phyloP scores from a whole-genome alignment of 2,113 vertebrate species.

The Carassius carassius region DNA sequence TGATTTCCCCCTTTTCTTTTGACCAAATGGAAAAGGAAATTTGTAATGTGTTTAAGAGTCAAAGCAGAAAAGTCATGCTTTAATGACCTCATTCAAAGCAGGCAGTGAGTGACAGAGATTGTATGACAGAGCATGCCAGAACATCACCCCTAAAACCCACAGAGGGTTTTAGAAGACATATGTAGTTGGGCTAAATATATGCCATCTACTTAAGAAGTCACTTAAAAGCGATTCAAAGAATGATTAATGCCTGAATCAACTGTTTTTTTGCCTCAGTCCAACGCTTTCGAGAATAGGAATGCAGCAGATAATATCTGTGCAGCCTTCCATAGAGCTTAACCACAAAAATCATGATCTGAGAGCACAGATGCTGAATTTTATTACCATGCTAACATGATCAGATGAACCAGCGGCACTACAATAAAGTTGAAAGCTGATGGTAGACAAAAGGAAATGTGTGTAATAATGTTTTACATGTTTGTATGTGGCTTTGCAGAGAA shows the following conservation, averaged over 20 bases:
- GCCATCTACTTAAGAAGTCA: background rate
- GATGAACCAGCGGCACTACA: background rate
- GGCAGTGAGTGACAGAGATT: slow-evolving; percentile 2
- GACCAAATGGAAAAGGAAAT: background rate
- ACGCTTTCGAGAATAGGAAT: slow-evolving; percentile 28
- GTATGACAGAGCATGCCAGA: slow-evolving; percentile 16
- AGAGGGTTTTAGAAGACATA: background rate
- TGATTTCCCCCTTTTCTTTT: background rate
- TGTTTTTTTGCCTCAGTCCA: background rate
- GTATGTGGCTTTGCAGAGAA: background rate
- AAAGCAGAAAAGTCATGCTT: slow-evolving; percentile 19
- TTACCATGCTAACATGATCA: background rate
- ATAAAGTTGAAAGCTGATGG: slow-evolving; percentile 8
- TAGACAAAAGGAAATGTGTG: background rate
- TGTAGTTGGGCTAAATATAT: background rate
- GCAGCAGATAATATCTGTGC: slow-evolving; percentile 34
- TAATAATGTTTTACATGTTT: background rate
- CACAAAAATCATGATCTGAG: background rate
- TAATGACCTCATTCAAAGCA: slow-evolving; percentile 15
- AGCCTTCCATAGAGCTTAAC: slow-evolving; percentile 3
- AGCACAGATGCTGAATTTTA: slow-evolving; percentile 17
- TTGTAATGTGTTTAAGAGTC: background rate
- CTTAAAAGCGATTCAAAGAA: background rate
- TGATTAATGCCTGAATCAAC: background rate
- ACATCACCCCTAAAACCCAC: background rate